Evolutionary conservation across 2,797 vertebrate genomes (phyloP).

Genomic region (Microtus californicus): DNA sequence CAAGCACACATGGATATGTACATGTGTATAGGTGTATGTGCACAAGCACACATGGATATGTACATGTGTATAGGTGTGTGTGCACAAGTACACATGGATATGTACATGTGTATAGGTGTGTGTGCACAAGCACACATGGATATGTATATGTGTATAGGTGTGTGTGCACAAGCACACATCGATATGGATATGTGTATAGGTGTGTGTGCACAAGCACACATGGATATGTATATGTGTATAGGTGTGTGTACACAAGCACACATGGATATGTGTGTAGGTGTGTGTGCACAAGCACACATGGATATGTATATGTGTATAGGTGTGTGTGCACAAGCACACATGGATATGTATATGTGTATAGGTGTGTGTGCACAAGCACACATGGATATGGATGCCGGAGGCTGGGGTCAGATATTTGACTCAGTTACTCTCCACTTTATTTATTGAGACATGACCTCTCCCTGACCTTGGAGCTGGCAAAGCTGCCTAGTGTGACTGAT

Average conservation of each 20-base stretch:
- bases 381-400: too few species aligned
- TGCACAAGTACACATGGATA: not conserved
- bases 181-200: not conserved
- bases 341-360: not conserved
- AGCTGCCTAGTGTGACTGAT: not conserved
- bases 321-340: not conserved
- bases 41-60: not conserved
- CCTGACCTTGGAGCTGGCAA: not conserved
- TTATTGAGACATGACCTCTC: not conserved
- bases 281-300: not conserved
- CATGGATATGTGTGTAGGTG: too few species aligned
- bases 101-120: not conserved
- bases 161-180: not conserved
- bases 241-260: not conserved
- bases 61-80: not conserved
- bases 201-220: not conserved
- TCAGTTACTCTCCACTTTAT: not conserved
- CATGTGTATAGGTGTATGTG: not conserved
- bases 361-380: not conserved
- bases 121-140: not conserved
- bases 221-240: not conserved
- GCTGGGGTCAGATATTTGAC: not conserved
- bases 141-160: not conserved
- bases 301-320: not conserved
- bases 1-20: not conserved